Evolutionary conservation across 2,113 vertebrate species (phyloP).

Genomic region (Oophaga pumilio): DNA sequence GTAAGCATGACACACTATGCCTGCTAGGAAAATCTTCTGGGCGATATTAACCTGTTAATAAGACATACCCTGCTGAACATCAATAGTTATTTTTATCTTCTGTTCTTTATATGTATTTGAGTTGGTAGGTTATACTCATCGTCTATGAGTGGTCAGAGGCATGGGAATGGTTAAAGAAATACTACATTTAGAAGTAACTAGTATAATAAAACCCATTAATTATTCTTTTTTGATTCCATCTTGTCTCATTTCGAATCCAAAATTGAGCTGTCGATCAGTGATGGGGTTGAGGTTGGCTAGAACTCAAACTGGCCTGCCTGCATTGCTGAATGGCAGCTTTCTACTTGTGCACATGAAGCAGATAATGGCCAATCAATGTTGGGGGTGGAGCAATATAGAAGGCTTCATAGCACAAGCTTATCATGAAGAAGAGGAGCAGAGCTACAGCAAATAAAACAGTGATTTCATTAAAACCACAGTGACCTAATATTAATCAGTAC

Average conservation of each 20-base stretch:
- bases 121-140: not conserved
- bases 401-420: no score
- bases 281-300: no score
- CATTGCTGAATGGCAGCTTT: no score
- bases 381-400: no score
- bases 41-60: conserved; percentile 23
- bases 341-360: no score
- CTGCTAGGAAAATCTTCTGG: conserved; percentile 7
- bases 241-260: not conserved
- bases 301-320: no score
- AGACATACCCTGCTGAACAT: not conserved
- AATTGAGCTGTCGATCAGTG: no score
- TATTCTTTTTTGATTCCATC: not conserved
- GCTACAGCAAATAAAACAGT: no score
- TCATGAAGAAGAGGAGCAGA: no score
- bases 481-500: no score
- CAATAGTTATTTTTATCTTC: not conserved
- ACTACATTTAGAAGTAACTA: not conserved
- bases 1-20: conserved; percentile 24
- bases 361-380: no score
- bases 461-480: no score
- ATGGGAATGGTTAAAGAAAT: not conserved
- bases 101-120: not conserved
- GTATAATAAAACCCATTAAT: not conserved
- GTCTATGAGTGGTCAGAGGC: not conserved